Evolutionary conservation across 2,888 invertebrate genomes (phyloP), one percentile per base, ranked within the genome.

Genomic region (Ceramica pisi): DNA sequence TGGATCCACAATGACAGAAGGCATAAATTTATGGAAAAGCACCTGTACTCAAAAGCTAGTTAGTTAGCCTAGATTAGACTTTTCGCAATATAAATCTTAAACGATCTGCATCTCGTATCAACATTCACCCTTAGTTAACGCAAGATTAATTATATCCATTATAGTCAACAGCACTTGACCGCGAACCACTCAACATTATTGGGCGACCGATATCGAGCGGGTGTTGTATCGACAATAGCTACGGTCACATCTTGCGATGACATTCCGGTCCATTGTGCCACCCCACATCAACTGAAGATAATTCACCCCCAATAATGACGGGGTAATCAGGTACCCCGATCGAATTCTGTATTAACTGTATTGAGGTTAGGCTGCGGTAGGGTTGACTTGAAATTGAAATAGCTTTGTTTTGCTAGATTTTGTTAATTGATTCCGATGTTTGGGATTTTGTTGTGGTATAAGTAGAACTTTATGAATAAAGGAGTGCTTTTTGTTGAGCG

Each of bases 171-270:
- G 56, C 48, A 71, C 57, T 46, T 60, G 57, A 76, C 77, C 71
- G 50, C 76, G 21, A 59, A 82, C 78, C 83, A 84, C 86, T 83
- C 78, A 71, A 64, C 68, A 80, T 69, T 74, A 75, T 77, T 69
- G 77, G 46, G 6, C 64, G 77, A 82, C 82, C 82, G 82, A 86
- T 83, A 78, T 60, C 35, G 56, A 68, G 55, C 69, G 77, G 57
- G 74, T 81, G 78, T 80, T 75, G 74, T 84, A 78, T 77, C 67
- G 71, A 79, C 81, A 86, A 84, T 71, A 23, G 79, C 67, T 51
- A 53, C 78, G 81, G 73, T 83, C 77, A 79, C 84, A 81, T 82
- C 79, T 81, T 75, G 75, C 62, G 67, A 70, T 79, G 83, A 82
- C 81, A 84, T 85, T 72, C 68, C 67, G 62, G 66, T 53, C 70